Conservation (phyloP, 2,888 invertebrate genomes). For the Lasioglossum marginatum region DNA sequence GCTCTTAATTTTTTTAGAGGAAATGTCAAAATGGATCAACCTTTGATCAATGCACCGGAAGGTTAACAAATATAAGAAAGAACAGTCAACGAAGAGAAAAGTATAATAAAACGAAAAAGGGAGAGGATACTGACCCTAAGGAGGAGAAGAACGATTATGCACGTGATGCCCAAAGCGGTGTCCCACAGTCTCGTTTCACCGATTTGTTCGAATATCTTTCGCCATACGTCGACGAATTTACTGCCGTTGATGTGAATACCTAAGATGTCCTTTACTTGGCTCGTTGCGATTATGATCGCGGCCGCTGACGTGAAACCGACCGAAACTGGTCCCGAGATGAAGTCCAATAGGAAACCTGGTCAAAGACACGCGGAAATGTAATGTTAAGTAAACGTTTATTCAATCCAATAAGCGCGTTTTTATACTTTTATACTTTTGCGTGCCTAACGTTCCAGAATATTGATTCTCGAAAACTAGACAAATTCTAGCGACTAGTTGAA, state of each 20-base stretch:
- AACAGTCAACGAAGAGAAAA: not conserved
- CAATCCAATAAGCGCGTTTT: not conserved
- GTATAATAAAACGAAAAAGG: not conserved
- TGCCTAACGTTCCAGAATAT: not conserved
- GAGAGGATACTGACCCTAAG: constrained; percentile 87
- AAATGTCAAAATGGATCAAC: not conserved
- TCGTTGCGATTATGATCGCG: constrained; percentile 92
- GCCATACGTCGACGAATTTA: constrained; percentile 90
- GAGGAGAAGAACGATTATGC: constrained; percentile 89
- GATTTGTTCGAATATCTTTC: constrained; percentile 89
- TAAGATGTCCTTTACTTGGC: constrained; percentile 91
- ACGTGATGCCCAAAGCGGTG: constrained; percentile 88
- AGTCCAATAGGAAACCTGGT: constrained; percentile 92
- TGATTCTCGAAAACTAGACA: not conserved
- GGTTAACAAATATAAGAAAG: not conserved
- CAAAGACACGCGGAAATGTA: constrained; percentile 48
- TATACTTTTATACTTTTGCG: not conserved
- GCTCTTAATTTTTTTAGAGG: not conserved
- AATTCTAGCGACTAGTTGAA: not conserved
- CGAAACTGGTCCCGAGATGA: constrained; percentile 93
- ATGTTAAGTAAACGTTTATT: not conserved
- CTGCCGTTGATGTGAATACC: constrained; percentile 89
- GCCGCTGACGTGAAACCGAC: constrained; percentile 94
- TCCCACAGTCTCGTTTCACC: constrained; percentile 90
- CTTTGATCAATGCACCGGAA: not conserved